Evolutionary conservation across 2,113 vertebrate genomes (phyloP), one percentile per base, ranked within the genome.

Genomic region (Sphaerodactylus townsendi): DNA sequence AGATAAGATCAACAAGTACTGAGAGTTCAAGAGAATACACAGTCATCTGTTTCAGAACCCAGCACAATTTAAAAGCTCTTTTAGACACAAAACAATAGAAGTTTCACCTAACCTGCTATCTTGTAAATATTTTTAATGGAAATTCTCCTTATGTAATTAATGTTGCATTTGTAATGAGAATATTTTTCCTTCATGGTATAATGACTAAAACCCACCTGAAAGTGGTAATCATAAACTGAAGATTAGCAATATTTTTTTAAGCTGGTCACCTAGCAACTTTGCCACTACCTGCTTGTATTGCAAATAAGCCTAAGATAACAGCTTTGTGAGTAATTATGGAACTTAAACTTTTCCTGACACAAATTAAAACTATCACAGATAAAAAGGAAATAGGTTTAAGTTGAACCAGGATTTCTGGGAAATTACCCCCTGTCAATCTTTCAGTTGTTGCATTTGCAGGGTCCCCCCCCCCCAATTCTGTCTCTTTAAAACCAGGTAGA

Each of bases 161-260:
- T 91, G 89, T 37, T 85, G 19, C 75, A 79, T 86, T 89, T 89
- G 1, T 75, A 87, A 37, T 89, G 1, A 50, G 77, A 85, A 82
- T 77, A 14, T 10, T 1, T 5, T 82, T 73, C 69, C 69, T 4
- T 70, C 50, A 88, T 72, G 56, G 39, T 87, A 2, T 10, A 90
- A 35, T 79, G 79, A 30, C 17, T 28, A 86, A 91, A 87, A 88
- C 23, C 30, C 75, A 15, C n/a, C 72, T 21, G 50, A 72, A 87
- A 88, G 48, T 39, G 3, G 77, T 71, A 80, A 81, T 80, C 69
- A 87, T 39, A 82, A 92, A 50, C 10, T 1, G 64, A 10, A 85
- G 72, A 71, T 86, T 79, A 81, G 23, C 82, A 70, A 88, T 56
- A 83, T 10, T 4, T 1, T 64, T 72, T 50, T 86, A 11, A 81